phyloP scores from a whole-genome alignment of 2,113 vertebrate species.

The Dasypus novemcinctus region DNA sequence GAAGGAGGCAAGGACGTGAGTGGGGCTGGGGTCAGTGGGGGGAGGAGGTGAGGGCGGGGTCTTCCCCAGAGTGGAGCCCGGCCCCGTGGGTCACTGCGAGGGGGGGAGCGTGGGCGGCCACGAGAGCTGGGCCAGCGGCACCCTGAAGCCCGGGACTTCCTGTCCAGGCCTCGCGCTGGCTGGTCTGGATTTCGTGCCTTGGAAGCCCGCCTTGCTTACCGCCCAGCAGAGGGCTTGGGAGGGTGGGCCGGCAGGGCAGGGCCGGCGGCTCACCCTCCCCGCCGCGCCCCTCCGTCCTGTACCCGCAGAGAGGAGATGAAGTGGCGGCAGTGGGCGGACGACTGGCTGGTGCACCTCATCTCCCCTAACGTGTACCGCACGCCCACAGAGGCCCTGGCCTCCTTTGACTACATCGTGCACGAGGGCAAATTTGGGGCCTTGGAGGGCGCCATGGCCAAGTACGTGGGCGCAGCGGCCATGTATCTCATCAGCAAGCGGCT shows the following conservation, averaged over 20 bases:
- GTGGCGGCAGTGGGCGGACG: conserved; percentile 96
- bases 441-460: conserved; percentile 95
- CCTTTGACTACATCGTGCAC: conserved; percentile 97
- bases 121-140: not conserved
- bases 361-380: conserved; percentile 98
- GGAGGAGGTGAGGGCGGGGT: rapidly evolving
- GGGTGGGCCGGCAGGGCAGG: not conserved
- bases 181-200: not conserved
- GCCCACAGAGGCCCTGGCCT: conserved; percentile 90
- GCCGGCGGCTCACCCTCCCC: no score
- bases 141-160: not conserved
- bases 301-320: conserved; percentile 94
- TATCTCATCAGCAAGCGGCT: conserved; percentile 94
- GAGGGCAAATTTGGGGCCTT: conserved; percentile 93
- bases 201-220: not conserved
- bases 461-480: conserved; percentile 94
- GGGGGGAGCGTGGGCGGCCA: rapidly evolving
- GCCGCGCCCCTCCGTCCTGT: not conserved
- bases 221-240: not conserved
- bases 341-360: conserved; percentile 97
- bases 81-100: rapidly evolving
- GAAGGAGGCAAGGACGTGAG: conserved; percentile 92
- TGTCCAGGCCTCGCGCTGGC: not conserved
- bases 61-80: not conserved
- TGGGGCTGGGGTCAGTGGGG: not conserved